phyloP scores from a whole-genome alignment of 2,113 vertebrate species.

The Tamias sibiricus region DNA sequence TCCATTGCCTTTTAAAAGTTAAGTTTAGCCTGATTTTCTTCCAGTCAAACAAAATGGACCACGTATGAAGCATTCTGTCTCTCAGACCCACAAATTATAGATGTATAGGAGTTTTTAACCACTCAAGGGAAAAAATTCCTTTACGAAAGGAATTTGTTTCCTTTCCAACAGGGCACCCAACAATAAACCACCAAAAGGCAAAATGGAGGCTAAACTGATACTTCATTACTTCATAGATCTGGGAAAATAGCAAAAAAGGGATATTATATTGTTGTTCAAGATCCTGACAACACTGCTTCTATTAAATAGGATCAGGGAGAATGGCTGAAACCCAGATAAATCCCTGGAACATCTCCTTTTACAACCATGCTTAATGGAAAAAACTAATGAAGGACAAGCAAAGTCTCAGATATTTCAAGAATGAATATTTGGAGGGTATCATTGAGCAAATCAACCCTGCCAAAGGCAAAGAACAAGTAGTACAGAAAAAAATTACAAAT shows the following conservation, averaged over 20 bases:
- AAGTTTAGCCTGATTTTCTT: background rate
- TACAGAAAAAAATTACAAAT: background rate
- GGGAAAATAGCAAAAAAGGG: background rate
- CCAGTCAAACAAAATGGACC: background rate
- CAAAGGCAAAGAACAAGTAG: background rate
- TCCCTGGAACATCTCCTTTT: background rate
- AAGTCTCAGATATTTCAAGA: background rate
- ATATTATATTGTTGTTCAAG: background rate
- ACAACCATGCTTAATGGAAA: background rate
- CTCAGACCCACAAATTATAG: background rate
- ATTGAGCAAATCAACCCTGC: background rate
- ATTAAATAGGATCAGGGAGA: background rate
- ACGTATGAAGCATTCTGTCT: background rate
- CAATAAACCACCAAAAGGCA: background rate
- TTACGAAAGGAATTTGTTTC: background rate
- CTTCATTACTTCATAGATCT: background rate
- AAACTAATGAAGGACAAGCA: background rate
- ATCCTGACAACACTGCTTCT: background rate
- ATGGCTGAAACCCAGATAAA: background rate
- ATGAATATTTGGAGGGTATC: background rate
- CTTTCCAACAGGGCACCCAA: background rate
- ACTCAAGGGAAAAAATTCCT: background rate
- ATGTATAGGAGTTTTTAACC: background rate
- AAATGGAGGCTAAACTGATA: background rate
- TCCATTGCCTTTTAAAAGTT: slow-evolving; percentile 36